Evolutionary conservation across 2,888 invertebrate genomes (phyloP).

Genomic region (Callyntrura sp.): DNA sequence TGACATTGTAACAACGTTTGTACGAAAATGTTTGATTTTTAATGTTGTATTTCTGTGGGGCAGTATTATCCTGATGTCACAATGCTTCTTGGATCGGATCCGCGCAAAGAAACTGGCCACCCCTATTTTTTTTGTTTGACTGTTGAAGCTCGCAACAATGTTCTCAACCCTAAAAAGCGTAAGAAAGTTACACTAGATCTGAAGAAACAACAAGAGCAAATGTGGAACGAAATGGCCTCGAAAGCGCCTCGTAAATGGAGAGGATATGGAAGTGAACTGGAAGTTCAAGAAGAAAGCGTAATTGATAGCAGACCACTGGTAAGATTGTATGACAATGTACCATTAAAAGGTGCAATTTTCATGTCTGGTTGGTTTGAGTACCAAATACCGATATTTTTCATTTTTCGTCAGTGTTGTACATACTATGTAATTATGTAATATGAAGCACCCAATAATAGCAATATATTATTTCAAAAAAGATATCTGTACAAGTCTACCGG

Average conservation of each 20-base stretch:
- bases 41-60: neutral
- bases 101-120: constrained; percentile 78
- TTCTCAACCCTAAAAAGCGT: constrained; percentile 80
- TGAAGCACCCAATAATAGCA: too few relatives aligned
- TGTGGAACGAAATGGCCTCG: constrained; percentile 82
- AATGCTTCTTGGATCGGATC: constrained; percentile 81
- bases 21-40: neutral
- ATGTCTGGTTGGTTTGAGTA: too few relatives aligned
- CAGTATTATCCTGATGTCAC: constrained; percentile 82
- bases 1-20: neutral
- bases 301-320: constrained; percentile 81
- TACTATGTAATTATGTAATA: neutral
- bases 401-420: too few relatives aligned
- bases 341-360: too few relatives aligned
- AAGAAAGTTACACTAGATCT: constrained; percentile 75
- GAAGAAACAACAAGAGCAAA: constrained; percentile 81
- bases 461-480: too few relatives aligned
- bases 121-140: constrained; percentile 81
- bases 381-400: too few relatives aligned
- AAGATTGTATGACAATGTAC: constrained; percentile 13
- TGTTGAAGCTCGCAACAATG: constrained; percentile 80
- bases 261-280: constrained; percentile 82
- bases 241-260: constrained; percentile 82
- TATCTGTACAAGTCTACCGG: constrained; percentile 72
- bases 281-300: constrained; percentile 80